Conservation (phyloP, 2,113 vertebrate species). For the Festucalex cinctus region DNA sequence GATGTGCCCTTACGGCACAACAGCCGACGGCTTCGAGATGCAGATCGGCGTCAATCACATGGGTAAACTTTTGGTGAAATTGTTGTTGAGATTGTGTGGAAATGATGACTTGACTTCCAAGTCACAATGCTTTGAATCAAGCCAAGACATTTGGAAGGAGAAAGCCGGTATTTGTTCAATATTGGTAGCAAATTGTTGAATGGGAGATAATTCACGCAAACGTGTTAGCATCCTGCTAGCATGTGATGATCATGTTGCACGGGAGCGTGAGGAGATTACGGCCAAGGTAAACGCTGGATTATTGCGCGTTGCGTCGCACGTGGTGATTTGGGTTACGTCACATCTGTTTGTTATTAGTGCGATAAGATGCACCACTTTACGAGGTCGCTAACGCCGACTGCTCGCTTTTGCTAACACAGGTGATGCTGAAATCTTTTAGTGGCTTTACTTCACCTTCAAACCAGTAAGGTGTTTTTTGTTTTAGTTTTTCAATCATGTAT, state of each 20-base stretch:
- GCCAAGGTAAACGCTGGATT: neutral
- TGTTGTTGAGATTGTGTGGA: no score
- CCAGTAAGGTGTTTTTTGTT: no score
- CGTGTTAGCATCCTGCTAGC: neutral
- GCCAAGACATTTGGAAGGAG: no score
- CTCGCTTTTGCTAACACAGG: no score
- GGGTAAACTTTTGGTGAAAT: slow-evolving; percentile 56
- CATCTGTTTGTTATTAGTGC: neutral
- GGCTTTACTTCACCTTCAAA: no score
- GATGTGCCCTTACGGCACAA: slow-evolving; percentile 75
- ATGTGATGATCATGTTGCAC: neutral
- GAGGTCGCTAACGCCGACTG: neutral
- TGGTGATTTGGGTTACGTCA: neutral
- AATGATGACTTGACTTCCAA: no score
- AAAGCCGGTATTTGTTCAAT: no score
- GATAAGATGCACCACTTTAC: neutral
- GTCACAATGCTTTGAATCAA: no score
- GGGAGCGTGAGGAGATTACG: neutral
- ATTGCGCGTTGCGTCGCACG: neutral
- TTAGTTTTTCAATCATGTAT: no score
- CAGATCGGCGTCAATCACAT: slow-evolving; percentile 80
- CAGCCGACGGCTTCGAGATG: slow-evolving; percentile 77
- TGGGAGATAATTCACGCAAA: no score
- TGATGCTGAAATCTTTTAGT: no score
- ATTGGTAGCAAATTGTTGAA: no score